A percentile compares a stretch with the other conserved stretches of the same genome.
Conservation (phyloP, 2,888 invertebrate genomes). For the Meteorus cinctellus region DNA sequence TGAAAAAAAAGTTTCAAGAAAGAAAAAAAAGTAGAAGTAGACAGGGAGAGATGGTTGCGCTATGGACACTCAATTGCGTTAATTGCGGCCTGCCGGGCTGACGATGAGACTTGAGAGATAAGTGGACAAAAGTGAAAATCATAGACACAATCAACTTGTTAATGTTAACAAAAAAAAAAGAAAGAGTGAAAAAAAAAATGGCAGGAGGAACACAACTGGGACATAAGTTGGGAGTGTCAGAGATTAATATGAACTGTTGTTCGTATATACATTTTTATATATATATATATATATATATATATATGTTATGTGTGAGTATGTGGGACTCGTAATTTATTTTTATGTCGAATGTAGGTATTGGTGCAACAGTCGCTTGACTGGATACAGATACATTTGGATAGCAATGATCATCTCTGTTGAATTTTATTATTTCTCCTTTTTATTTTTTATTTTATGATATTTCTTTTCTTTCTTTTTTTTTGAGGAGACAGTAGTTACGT, state of each 20-base stretch:
- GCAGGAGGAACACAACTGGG: conserved; percentile 9
- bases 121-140: conserved; percentile 45
- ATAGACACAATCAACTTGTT: conserved; percentile 24
- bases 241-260: conserved; percentile 18
- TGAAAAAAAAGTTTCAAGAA: conserved; percentile 33
- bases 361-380: conserved; percentile 30
- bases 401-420: conserved; percentile 3
- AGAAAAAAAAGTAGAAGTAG: neutral
- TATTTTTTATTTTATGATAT: conserved; percentile 7
- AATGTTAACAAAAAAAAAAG: neutral
- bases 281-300: neutral
- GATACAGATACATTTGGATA: conserved; percentile 16
- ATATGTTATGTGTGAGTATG: conserved; percentile 6
- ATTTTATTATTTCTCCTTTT: conserved; percentile 17
- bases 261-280: neutral
- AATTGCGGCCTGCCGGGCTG: conserved; percentile 37
- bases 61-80: conserved; percentile 43
- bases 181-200: conserved; percentile 9
- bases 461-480: conserved; percentile 22
- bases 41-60: conserved; percentile 32
- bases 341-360: conserved; percentile 27
- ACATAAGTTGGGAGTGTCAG: conserved; percentile 19
- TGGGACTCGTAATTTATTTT: conserved; percentile 30
- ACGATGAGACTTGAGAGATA: conserved; percentile 30
- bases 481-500: conserved; percentile 27